phyloP scores from a whole-genome alignment of 2,797 vertebrate species.

The Aldrovandia affinis region DNA sequence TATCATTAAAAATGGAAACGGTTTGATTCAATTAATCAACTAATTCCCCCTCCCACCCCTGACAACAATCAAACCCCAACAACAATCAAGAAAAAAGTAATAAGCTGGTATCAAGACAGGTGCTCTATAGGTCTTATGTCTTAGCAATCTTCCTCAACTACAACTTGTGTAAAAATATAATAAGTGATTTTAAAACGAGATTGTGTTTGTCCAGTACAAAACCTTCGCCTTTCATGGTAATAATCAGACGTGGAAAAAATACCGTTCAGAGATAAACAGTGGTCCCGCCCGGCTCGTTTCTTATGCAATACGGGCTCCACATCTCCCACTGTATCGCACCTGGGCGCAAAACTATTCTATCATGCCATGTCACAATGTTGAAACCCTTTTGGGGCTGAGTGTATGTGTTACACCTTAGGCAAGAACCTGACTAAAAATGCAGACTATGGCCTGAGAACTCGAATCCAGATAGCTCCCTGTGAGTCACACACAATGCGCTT shows the following conservation, averaged over 20 bases:
- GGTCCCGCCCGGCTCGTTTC: not conserved
- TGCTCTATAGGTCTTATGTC: not conserved
- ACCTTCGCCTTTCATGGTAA: too few relatives aligned
- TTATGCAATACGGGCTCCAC: slow-evolving; percentile 1
- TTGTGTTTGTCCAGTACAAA: not conserved
- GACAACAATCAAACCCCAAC: not conserved
- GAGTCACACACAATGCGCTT: slow-evolving; percentile 58
- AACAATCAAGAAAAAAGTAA: too few relatives aligned
- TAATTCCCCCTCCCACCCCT: too few relatives aligned
- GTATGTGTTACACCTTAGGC: not conserved
- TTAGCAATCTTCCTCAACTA: not conserved
- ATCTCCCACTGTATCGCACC: slow-evolving; percentile 34
- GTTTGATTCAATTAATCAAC: too few relatives aligned
- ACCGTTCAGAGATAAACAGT: not conserved
- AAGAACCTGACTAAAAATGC: not conserved
- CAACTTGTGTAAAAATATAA: not conserved
- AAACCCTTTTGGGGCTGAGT: slow-evolving; percentile 36
- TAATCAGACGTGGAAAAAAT: not conserved
- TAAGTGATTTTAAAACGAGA: not conserved
- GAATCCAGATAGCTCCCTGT: slow-evolving; percentile 13
- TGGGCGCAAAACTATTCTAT: slow-evolving; percentile 40
- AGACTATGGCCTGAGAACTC: slow-evolving; percentile 9
- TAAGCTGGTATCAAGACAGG: not conserved
- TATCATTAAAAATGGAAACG: not conserved
- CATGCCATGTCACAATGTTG: slow-evolving; percentile 38